Evolutionary conservation across 2,797 vertebrate genomes (phyloP).

Genomic region (Platyrinchus mystaceus): DNA sequence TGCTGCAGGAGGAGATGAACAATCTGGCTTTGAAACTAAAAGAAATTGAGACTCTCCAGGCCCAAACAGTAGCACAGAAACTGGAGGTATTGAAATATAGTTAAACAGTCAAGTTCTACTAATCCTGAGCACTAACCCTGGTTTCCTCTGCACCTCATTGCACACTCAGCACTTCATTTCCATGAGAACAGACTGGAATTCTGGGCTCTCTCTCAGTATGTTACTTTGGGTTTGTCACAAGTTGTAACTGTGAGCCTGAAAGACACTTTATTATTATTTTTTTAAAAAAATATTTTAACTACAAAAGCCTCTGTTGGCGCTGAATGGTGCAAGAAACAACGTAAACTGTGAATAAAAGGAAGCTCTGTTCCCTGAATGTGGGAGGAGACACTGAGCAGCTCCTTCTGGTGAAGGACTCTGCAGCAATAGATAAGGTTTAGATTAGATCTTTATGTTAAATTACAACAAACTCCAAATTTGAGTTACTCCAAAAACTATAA

Average conservation of each 20-base stretch:
- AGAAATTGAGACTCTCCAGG: slow-evolving; percentile 84
- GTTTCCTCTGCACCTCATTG: slow-evolving; percentile 71
- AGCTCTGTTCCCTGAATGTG: background rate
- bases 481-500: background rate
- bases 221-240: background rate
- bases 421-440: background rate
- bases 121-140: slow-evolving; percentile 73
- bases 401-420: background rate
- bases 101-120: slow-evolving; percentile 59
- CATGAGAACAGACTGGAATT: background rate
- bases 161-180: slow-evolving; percentile 46
- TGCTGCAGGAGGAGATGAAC: slow-evolving; percentile 81
- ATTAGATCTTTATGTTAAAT: background rate
- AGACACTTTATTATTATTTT: background rate
- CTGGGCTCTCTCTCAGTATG: background rate
- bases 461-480: background rate
- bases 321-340: slow-evolving; percentile 26
- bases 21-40: slow-evolving; percentile 80
- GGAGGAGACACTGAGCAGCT: background rate
- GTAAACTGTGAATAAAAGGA: slow-evolving; percentile 72
- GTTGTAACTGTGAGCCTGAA: background rate
- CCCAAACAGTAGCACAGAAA: slow-evolving; percentile 85
- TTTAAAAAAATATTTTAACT: background rate
- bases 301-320: background rate
- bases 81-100: slow-evolving; percentile 77